phyloP scores from a whole-genome alignment of 2,888 invertebrate genomes.

The Sussaba pulchella region DNA sequence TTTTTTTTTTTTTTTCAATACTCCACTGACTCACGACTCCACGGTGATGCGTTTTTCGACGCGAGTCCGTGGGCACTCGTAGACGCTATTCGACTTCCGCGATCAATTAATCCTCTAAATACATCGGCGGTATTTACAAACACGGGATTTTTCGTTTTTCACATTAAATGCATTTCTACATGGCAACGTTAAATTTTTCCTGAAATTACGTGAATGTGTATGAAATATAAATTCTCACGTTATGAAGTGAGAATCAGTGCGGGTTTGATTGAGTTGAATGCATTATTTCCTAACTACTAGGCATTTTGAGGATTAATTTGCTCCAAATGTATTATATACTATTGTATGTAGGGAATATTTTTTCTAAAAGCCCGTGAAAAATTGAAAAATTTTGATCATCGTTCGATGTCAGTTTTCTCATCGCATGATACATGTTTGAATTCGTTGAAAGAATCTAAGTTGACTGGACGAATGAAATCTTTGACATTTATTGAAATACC shows the following conservation, averaged over 20 bases:
- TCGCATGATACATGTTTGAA: too few species aligned
- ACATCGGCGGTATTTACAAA: not conserved
- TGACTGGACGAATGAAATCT: too few species aligned
- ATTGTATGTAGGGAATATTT: too few species aligned
- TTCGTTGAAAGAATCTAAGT: too few species aligned
- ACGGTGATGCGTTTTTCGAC: constrained; percentile 49
- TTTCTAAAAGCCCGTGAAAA: too few species aligned
- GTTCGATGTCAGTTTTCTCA: too few species aligned
- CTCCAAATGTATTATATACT: not conserved
- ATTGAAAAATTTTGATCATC: too few species aligned
- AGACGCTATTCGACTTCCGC: constrained; percentile 40
- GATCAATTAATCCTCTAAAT: not conserved
- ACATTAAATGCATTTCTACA: not conserved
- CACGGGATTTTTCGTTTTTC: not conserved
- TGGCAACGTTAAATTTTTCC: not conserved
- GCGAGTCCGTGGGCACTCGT: constrained; percentile 34
- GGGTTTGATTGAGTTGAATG: not conserved
- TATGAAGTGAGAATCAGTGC: too few species aligned
- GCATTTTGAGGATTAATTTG: constrained; percentile 2
- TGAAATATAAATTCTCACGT: too few species aligned
- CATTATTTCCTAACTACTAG: not conserved
- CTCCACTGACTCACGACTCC: constrained; percentile 50
- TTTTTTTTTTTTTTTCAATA: constrained; percentile 30
- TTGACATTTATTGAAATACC: not conserved
- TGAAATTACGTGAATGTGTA: not conserved